Conservation (phyloP, 2,797 vertebrate species). For the Lycodopsis pacificus region DNA sequence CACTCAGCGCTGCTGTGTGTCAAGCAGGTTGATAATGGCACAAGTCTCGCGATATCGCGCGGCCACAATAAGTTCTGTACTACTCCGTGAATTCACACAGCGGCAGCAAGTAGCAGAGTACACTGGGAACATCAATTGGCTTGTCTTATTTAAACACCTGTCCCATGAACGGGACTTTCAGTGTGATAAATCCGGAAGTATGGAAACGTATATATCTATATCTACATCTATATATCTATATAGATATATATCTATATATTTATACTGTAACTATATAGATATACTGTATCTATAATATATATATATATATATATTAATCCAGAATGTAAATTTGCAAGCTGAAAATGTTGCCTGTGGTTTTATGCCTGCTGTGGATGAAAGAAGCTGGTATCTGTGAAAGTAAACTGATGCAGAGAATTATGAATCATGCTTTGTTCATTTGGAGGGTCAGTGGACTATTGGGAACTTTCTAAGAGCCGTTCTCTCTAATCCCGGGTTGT, state of each 20-base stretch:
- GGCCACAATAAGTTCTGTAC: slow-evolving; percentile 82
- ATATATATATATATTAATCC: not conserved
- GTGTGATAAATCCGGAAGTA: not conserved
- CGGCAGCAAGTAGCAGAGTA: slow-evolving; percentile 85
- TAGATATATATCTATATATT: not conserved
- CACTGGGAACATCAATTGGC: slow-evolving; percentile 62
- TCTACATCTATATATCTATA: not conserved
- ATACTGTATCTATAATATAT: not conserved
- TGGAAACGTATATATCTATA: not conserved
- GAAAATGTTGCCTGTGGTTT: slow-evolving; percentile 3
- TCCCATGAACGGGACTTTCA: slow-evolving; percentile 37
- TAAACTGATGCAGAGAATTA: slow-evolving; percentile 40
- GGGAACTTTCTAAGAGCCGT: slow-evolving; percentile 65
- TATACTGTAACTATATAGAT: not conserved
- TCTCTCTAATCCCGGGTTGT: slow-evolving; percentile 75
- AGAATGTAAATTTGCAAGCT: slow-evolving; percentile 13
- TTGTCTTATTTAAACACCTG: slow-evolving; percentile 72
- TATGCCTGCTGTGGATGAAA: slow-evolving; percentile 29
- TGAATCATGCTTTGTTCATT: slow-evolving; percentile 55
- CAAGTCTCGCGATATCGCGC: slow-evolving; percentile 91
- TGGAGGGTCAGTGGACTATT: slow-evolving; percentile 49
- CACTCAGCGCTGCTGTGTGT: slow-evolving; percentile 86
- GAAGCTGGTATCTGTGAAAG: slow-evolving; percentile 4
- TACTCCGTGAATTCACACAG: slow-evolving; percentile 85
- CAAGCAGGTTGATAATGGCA: slow-evolving; percentile 90